Conservation (phyloP, 2,888 invertebrate species). For the Drosophila borborema region DNA sequence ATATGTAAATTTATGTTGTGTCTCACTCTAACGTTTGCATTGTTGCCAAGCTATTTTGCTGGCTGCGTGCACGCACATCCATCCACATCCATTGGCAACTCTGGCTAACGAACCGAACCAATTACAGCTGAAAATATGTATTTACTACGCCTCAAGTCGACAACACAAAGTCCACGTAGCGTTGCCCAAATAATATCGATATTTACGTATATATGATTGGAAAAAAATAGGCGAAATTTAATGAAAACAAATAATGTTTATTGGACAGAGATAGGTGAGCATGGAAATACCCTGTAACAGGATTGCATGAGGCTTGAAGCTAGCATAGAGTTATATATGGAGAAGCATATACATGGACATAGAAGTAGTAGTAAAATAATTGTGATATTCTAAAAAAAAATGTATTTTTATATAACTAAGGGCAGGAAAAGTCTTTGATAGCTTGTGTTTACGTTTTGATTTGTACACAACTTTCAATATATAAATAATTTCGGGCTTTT, state of each 20-base stretch:
- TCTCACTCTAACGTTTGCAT: not conserved
- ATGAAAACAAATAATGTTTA: slow-evolving; percentile 8
- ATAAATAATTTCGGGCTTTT: too few relatives aligned
- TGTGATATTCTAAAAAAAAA: not conserved
- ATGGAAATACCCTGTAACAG: slow-evolving; percentile 2
- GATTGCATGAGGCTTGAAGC: not conserved
- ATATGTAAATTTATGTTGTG: not conserved
- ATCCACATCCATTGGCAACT: slow-evolving; percentile 14
- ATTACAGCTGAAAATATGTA: slow-evolving; percentile 15
- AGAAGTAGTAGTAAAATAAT: not conserved
- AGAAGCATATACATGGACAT: not conserved
- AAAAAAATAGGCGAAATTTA: slow-evolving; percentile 11
- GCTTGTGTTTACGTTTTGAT: not conserved
- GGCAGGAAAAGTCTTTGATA: not conserved
- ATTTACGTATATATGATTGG: not conserved
- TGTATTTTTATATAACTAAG: not conserved
- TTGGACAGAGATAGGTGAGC: not conserved
- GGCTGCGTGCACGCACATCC: not conserved
- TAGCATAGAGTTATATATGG: not conserved
- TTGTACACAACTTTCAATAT: not conserved
- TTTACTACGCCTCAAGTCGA: slow-evolving; percentile 13
- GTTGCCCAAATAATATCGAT: slow-evolving; percentile 20
- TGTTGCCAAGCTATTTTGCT: slow-evolving; percentile 6
- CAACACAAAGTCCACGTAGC: slow-evolving; percentile 25
- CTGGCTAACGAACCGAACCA: slow-evolving; percentile 28